These are phyloP conservation scores for Temnothorax longispinosus DNA, from an alignment of 1,140 invertebrate genomes.

Conservation along the genomic window DNA sequence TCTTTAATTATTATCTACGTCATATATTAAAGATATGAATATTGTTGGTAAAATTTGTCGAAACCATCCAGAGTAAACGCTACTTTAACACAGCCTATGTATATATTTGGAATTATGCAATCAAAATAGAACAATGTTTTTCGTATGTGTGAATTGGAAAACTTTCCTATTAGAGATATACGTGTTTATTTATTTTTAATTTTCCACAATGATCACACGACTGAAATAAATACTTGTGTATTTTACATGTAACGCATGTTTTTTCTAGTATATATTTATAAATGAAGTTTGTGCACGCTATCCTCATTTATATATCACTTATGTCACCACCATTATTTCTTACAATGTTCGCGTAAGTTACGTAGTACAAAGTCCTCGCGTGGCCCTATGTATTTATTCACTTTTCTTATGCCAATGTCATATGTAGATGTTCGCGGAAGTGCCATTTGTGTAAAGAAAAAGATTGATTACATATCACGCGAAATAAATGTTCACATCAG, in stretches of 20 bases:
- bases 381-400: slow-evolving; percentile 13
- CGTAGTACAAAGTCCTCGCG: slow-evolving; percentile 1
- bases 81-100: too few relatives aligned
- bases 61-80: too few relatives aligned
- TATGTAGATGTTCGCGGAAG: slow-evolving; percentile 32
- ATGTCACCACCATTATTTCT: not conserved
- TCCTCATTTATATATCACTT: slow-evolving; percentile 23
- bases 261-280: not conserved
- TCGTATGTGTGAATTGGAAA: not conserved
- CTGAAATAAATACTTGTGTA: not conserved
- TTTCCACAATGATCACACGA: not conserved
- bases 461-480: slow-evolving; percentile 20
- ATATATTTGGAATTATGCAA: too few relatives aligned
- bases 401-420: not conserved
- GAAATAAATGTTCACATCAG: slow-evolving; percentile 36
- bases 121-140: not conserved
- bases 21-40: not conserved
- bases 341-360: slow-evolving; percentile 24
- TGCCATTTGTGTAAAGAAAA: slow-evolving; percentile 37
- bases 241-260: slow-evolving; percentile 9
- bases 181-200: slow-evolving; percentile 18
- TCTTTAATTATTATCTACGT: not conserved
- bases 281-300: slow-evolving; percentile 41
- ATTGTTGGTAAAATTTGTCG: not conserved
- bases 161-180: not conserved